Conservation (phyloP, 2,113 vertebrate species). For the Enhydra lutris region DNA sequence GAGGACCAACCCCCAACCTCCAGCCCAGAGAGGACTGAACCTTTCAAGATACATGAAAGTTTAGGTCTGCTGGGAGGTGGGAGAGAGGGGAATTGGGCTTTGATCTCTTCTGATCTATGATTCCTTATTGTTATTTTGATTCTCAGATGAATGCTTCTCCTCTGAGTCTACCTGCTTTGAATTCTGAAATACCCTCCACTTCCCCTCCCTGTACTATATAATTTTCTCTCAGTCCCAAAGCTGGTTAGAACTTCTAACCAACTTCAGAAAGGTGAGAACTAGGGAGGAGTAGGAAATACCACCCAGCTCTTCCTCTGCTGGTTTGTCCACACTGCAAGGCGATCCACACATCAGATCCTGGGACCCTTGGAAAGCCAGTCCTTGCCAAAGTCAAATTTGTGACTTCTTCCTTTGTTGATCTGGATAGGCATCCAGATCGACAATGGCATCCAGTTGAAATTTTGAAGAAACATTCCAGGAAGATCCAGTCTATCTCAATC, state of each 20-base stretch:
- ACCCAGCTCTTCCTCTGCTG: neutral
- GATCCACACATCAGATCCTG: accelerated
- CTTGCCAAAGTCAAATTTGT: neutral
- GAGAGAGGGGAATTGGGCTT: neutral
- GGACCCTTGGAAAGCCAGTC: neutral
- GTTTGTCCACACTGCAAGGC: neutral
- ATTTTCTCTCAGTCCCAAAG: neutral
- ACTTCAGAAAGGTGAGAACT: neutral
- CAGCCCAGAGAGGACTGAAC: neutral
- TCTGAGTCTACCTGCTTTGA: neutral
- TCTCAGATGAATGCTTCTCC: neutral
- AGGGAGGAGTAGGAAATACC: neutral
- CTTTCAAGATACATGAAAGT: neutral
- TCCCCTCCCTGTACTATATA: neutral
- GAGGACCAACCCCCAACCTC: neutral
- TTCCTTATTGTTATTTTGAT: neutral
- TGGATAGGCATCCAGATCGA: neutral
- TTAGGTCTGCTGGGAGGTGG: neutral
- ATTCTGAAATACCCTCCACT: neutral
- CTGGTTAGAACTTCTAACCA: neutral
- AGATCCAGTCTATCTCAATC: neutral
- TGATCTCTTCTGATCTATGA: neutral
- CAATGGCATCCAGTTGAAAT: neutral
- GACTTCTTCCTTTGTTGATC: neutral
- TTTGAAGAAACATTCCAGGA: neutral